Evolutionary conservation across 1,140 invertebrate genomes (phyloP), one percentile per base, ranked within the genome.

Genomic region (Globodera ellingtonae): DNA sequence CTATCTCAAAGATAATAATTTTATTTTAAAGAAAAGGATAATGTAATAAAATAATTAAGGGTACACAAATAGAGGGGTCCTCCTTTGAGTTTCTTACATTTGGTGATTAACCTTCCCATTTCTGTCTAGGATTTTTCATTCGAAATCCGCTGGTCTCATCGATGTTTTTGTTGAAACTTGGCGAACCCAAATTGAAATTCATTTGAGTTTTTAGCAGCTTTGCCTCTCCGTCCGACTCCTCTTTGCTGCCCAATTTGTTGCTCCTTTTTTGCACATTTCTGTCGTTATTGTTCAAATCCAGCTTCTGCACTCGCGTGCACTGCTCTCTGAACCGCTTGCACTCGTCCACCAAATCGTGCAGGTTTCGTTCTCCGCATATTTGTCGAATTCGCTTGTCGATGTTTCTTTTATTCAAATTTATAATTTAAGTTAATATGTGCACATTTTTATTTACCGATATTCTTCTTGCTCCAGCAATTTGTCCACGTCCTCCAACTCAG

Each of bases 311-410:
- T 47, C 87, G 80, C 75, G 75, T 80, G 52, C 82, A 79, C 74
- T 88, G 87, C 75, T 88, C 87, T 13, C 85, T 78, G 69, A 88
- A 88, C 3, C 80, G 75, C 74, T 81, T 80, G 70, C 79, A 82
- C 81, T 88, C 89, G 24, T 88, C 87, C 66, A 88, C 81, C 21
- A 88, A 67, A 62, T 88, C 89, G 18, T 79, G 62, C 47, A 88
- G 59, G 76, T 83, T 88, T 6, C 87, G 79, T 44, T 88, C 87
- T 10, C 83, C 79, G 62, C 80, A 81, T 52, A 88, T 78, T 52
- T 84, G 80, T 46, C 82, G 85, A 59, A 88, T 89, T 56, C 87
- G 67, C 77, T 84, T 86, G 82, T 88, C 88, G 18, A 88, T 67
- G 44, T 89, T 87, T 74, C 87, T 80, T 50, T 47, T 56, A 67